Base-by-base conservation (phyloP, 2,888 invertebrate species). In the Oxycera nigricornis region DNA sequence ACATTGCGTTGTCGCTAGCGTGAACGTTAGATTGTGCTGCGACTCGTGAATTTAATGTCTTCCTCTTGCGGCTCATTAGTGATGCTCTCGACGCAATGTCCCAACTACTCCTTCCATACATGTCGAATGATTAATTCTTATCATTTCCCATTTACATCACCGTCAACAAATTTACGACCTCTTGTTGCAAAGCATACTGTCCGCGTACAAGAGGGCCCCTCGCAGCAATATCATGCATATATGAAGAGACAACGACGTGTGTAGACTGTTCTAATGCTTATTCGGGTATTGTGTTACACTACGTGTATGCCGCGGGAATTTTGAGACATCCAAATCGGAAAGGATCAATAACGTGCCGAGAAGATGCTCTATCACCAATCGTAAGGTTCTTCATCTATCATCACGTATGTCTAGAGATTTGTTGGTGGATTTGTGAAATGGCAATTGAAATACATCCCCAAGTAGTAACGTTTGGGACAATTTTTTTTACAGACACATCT, bases 61-160 rank as follows among this genome's bases (percentile, higher is more conserved):
- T 52, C 52, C 55, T 52, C 46, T 30, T 50, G 14, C 31, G 52
- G 55, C 70, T 70, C 55, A 70, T 70, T 70, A 70, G 11, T 31
- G 70, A 70, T 70, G 70, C 70, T 55, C 35, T 17, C 20, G 55
- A 24, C 70, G 52, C 31, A n/a, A 39, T 41, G 65, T 65, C 65
- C 41, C 65, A 65, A 1, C 17, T 24, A 20, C 50, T 46, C 70
- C 70, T 55, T 52, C 70, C 70, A 55, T 52, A 55, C 55, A 55
- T 55, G 70, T 30, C 70, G 31, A 70, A 70, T 70, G 70, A 70
- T 70, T 70, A 70, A 70, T 70, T 70, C 70, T 70, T 70, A 70
- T 70, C 70, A 70, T 35, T 70, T 70, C 70, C 30, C 70, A 70
- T 70, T 70, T 52, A 70, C 70, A 70, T 70, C 52, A 31, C 55